Base-by-base conservation (phyloP, 2,797 vertebrate genomes). In the Rhinichthys osculus region DNA sequence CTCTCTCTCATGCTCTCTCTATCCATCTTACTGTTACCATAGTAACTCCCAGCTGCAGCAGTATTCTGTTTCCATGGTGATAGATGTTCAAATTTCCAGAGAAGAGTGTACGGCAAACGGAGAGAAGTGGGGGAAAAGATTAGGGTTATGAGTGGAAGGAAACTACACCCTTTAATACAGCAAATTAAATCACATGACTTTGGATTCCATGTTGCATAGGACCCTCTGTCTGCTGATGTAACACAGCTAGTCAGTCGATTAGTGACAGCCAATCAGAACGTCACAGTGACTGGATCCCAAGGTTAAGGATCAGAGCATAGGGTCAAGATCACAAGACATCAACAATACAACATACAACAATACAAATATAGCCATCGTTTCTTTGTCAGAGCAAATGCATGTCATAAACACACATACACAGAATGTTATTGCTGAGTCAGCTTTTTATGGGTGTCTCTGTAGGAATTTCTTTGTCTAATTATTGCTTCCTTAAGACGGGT, bases 11-110 rank as follows among this genome's bases (percentile, higher is more conserved):
- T 7, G n/a, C 30, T 30, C 19, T 11, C 80, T 57, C 21, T 17
- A 21, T 30, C 30, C 30, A 8, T 77, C 82, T n/a, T 59, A 40
- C 74, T 86, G 94, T 96, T 94, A 91, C 95, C 89, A 94, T 94
- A 93, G 95, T 91, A 94, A 95, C 95, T 91, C 85, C 89, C 87
- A 93, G 93, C 94, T 95, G 94, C 94, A 95, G 86, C 85, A 87
- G 93, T 95, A 93, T 94, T 95, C 94, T 94, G 95, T 96, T 95
- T 94, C 95, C 90, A 95, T 95, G 91, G 94, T 81, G 91, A 95
- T 93, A 89, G 72, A 90, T 54, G 88, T 93, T 94, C 88, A 91
- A 92, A 94, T 94, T 94, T 85, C 64, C 77, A 44, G 91, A 94
- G 92, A 89, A 87, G 93, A 92, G 89, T 92, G 92, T 92, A 92